Conservation (phyloP, 1,140 invertebrate genomes). For the Bombus waltoni region DNA sequence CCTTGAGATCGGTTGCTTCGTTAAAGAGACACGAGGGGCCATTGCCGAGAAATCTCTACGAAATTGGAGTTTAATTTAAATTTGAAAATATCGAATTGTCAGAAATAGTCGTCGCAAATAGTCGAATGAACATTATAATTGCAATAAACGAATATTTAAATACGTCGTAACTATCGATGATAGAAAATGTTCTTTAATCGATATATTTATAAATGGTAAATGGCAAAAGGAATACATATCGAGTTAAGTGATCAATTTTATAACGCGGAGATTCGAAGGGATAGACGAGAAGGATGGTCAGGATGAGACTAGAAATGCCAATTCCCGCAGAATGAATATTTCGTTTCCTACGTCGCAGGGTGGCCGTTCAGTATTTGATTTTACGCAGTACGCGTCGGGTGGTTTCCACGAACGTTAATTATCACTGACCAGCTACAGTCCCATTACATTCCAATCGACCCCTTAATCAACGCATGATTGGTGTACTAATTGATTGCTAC, state of each 20-base stretch:
- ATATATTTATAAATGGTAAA: not conserved
- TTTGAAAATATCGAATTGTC: not conserved
- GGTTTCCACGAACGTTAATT: slow-evolving; percentile 82
- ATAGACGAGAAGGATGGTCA: not conserved
- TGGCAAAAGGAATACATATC: not conserved
- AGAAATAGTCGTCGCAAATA: not conserved
- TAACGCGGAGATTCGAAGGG: not conserved
- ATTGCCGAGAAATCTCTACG: not conserved
- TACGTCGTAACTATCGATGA: too few species aligned
- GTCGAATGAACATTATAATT: too few species aligned
- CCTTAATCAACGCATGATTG: slow-evolving; percentile 83
- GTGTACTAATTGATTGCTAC: slow-evolving; percentile 83
- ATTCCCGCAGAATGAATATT: slow-evolving; percentile 73
- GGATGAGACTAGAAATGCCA: slow-evolving; percentile 42
- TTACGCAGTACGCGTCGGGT: slow-evolving; percentile 79
- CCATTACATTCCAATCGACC: slow-evolving; percentile 83
- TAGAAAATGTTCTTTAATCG: not conserved
- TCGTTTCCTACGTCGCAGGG: slow-evolving; percentile 75
- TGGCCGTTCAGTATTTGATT: slow-evolving; percentile 79
- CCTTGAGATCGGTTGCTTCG: not conserved
- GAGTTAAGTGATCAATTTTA: slow-evolving; percentile 29
- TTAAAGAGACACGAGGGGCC: too few species aligned
- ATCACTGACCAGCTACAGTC: slow-evolving; percentile 82
- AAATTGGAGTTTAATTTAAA: not conserved
- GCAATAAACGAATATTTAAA: not conserved